These are phyloP conservation scores for Crypturellus tataupa DNA, from an alignment of 2,797 vertebrate genomes.

Conservation along the genomic window DNA sequence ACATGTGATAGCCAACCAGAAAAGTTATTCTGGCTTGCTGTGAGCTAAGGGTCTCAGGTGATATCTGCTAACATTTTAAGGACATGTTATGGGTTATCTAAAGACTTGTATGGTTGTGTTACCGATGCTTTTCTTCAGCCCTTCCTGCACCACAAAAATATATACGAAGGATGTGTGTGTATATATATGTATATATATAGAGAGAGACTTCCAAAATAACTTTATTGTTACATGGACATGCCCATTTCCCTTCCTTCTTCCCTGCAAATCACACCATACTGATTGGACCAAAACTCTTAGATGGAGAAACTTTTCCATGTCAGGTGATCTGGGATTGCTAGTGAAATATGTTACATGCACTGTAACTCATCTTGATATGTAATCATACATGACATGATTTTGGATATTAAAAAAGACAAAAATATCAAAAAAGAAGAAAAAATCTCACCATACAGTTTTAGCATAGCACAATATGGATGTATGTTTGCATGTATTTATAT, in stretches of 20 bases:
- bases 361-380: neutral
- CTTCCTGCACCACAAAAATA: neutral
- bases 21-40: neutral
- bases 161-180: neutral
- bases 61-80: neutral
- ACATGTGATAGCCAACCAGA: neutral
- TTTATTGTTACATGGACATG: neutral
- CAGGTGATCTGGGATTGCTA: neutral
- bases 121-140: neutral
- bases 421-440: neutral
- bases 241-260: neutral
- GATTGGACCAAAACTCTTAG: neutral
- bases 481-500: too few relatives aligned
- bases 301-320: neutral
- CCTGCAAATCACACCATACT: rapidly evolving
- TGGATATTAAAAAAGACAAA: neutral
- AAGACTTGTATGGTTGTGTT: rapidly evolving
- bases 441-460: neutral
- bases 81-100: neutral
- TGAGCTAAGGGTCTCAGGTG: neutral
- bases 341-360: neutral
- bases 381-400: neutral
- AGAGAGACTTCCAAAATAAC: rapidly evolving
- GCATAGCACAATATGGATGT: neutral
- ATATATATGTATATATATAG: neutral